A percentile compares a stretch with the other conserved stretches of the same genome.
Evolutionary conservation across 2,113 vertebrate species (phyloP).

Genomic region (Micronycteris hirsuta): DNA sequence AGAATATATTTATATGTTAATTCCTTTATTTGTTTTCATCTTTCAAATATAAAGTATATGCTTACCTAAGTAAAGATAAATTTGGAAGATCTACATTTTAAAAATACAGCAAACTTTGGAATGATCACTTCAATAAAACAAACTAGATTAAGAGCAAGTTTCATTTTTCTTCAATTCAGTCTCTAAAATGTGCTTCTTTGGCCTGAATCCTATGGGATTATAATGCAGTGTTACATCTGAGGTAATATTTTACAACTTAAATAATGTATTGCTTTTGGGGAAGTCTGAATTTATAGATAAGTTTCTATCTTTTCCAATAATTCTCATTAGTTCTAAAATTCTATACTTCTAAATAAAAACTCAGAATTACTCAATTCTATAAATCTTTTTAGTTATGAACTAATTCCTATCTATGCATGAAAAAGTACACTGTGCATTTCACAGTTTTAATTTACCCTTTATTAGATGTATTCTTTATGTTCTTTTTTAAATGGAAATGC

Average conservation of each 20-base stretch:
- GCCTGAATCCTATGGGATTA: neutral
- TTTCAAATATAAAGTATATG: neutral
- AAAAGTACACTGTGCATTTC: neutral
- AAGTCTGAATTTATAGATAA: neutral
- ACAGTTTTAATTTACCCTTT: neutral
- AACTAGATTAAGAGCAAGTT: neutral
- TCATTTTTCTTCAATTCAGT: neutral
- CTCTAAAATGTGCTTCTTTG: neutral
- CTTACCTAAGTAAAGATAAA: neutral
- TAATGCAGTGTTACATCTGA: neutral
- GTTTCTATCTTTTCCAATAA: neutral
- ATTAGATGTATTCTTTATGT: neutral
- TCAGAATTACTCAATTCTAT: neutral
- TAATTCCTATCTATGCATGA: neutral
- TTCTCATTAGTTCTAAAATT: neutral
- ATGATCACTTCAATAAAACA: neutral
- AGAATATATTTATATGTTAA: neutral
- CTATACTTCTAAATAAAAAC: neutral
- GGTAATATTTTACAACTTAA: neutral
- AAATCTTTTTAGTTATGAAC: neutral
- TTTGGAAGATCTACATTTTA: neutral
- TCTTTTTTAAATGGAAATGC: neutral
- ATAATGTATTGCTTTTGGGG: neutral
- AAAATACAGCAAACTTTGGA: neutral
- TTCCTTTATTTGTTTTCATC: neutral